Conservation (phyloP, 2,113 vertebrate species). For the Ursus arctos region DNA sequence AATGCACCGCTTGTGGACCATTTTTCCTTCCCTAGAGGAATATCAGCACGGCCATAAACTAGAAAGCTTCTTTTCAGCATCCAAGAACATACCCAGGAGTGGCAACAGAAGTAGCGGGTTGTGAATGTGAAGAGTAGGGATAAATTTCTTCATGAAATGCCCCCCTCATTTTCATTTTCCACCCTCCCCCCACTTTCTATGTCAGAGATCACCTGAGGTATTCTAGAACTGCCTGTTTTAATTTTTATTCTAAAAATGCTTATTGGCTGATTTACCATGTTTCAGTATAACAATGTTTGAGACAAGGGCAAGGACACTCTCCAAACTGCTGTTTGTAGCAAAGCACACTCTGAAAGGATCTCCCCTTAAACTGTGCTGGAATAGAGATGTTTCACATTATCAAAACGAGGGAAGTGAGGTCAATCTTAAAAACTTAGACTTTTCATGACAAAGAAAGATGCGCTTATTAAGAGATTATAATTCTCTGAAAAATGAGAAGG, state of each 20-base stretch:
- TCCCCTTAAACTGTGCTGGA: background rate
- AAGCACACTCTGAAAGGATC: background rate
- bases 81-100: background rate
- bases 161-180: background rate
- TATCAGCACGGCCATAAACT: background rate
- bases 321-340: background rate
- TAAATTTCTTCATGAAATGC: background rate
- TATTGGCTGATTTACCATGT: background rate
- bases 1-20: background rate
- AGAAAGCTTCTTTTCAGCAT: background rate
- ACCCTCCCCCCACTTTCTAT: background rate
- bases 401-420: background rate
- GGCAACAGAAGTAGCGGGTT: background rate
- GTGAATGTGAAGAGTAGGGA: background rate
- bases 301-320: background rate
- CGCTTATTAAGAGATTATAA: background rate
- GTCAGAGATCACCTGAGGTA: background rate
- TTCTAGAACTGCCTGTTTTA: background rate
- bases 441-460: background rate
- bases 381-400: background rate
- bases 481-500: background rate
- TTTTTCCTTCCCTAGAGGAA: slow-evolving; percentile 49
- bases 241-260: slow-evolving; percentile 31
- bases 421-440: background rate
- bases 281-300: background rate